These are phyloP conservation scores for Atherinosoma microstoma DNA, from an alignment of 2,797 vertebrate species.

Conservation along the genomic window DNA sequence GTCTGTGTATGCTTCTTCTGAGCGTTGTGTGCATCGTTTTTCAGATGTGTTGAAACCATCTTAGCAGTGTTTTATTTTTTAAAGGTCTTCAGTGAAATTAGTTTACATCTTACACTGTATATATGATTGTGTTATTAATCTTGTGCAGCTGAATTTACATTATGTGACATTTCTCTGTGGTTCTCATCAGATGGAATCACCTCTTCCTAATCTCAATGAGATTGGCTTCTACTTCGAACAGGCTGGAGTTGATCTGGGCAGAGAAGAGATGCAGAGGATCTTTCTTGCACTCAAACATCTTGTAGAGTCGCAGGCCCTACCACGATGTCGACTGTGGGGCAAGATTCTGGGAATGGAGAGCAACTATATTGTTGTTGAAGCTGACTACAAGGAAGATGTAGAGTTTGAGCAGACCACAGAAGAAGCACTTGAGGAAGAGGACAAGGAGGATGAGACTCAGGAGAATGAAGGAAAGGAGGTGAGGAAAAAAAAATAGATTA, in stretches of 20 bases:
- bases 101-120: neutral
- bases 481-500: slow-evolving; percentile 21
- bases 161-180: neutral
- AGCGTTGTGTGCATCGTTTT: neutral
- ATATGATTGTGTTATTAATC: neutral
- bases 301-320: slow-evolving; percentile 81
- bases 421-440: slow-evolving; percentile 58
- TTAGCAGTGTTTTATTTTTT: neutral
- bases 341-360: slow-evolving; percentile 89
- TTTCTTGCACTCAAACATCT: slow-evolving; percentile 92
- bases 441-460: slow-evolving; percentile 41
- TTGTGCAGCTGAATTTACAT: neutral
- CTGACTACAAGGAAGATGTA: slow-evolving; percentile 82
- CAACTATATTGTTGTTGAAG: slow-evolving; percentile 92
- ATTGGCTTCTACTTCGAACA: slow-evolving; percentile 92
- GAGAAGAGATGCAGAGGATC: slow-evolving; percentile 88
- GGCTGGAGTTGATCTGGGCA: slow-evolving; percentile 88
- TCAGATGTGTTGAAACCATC: neutral
- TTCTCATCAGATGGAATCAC: slow-evolving; percentile 76
- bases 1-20: neutral
- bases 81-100: too few species aligned
- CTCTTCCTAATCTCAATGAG: slow-evolving; percentile 89
- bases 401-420: slow-evolving; percentile 77
- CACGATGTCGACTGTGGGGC: slow-evolving; percentile 92
- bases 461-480: slow-evolving; percentile 64